phyloP scores from a whole-genome alignment of 2,888 invertebrate species.

The Halocaridina rubra region DNA sequence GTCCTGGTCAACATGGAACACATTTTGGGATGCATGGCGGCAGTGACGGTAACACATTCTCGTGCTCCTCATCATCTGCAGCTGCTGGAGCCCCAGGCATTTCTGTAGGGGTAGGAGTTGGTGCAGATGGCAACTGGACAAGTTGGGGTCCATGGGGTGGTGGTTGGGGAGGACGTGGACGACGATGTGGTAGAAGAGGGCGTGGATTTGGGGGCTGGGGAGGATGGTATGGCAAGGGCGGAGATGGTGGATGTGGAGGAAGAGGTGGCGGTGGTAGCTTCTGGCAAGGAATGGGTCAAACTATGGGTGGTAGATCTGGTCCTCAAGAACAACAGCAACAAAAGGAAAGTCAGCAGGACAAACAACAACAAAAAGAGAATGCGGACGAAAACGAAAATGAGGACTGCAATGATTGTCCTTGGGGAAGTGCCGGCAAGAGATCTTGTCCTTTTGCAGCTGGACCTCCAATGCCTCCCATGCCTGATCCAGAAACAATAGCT shows the following conservation, averaged over 20 bases:
- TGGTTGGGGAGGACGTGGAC: not conserved
- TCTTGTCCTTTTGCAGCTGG: conserved; percentile 27
- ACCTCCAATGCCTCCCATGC: not conserved
- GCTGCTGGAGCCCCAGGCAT: not conserved
- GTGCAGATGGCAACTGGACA: not conserved
- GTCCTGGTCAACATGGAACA: conserved; percentile 29
- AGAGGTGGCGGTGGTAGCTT: not conserved
- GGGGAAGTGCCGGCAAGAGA: not conserved
- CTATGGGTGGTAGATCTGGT: not conserved
- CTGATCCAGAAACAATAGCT: conserved; percentile 31
- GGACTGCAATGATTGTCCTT: conserved; percentile 21
- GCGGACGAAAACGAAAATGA: not conserved
- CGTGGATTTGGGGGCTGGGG: conserved; percentile 36
- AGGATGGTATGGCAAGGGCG: conserved; percentile 19
- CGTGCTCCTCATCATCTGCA: not conserved
- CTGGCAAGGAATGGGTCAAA: not conserved
- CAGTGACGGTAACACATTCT: not conserved
- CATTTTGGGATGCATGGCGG: conserved; percentile 30
- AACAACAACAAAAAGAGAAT: not conserved
- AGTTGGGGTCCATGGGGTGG: conserved; percentile 19
- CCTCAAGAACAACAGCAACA: conserved; percentile 5
- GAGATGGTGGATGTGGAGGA: conserved; percentile 1
- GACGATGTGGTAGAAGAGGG: not conserved
- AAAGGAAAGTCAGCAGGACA: not conserved
- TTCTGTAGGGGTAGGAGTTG: not conserved